Evolutionary conservation across 2,113 vertebrate genomes (phyloP).

Genomic region (Diadophis punctatus): DNA sequence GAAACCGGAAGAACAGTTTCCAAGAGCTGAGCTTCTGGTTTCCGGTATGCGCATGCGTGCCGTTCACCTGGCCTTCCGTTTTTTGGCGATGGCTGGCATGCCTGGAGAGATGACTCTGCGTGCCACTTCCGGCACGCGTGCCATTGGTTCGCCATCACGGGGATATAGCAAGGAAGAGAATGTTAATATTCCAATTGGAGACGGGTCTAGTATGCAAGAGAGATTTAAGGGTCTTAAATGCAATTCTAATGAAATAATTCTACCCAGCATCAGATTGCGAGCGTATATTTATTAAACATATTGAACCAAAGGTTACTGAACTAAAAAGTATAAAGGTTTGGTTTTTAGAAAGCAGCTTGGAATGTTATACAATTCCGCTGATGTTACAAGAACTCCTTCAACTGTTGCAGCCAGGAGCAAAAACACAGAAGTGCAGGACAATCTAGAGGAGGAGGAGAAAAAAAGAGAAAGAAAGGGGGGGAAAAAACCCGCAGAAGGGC

Average conservation of each 20-base stretch:
- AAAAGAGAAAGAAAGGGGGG: neutral
- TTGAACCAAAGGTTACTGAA: neutral
- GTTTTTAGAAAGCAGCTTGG: neutral
- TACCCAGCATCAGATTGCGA: neutral
- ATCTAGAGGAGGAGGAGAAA: too few species aligned
- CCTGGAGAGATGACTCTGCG: too few species aligned
- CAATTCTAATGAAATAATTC: neutral
- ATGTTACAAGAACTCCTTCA: neutral
- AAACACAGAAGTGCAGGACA: neutral
- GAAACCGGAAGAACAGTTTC: too few species aligned
- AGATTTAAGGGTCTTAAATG: neutral
- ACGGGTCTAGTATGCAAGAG: too few species aligned
- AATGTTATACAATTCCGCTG: neutral
- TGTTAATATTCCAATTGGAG: neutral
- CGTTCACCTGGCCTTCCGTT: too few species aligned
- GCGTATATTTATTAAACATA: neutral
- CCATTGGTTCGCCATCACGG: too few species aligned
- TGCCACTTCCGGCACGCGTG: too few species aligned
- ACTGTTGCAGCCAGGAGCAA: neutral
- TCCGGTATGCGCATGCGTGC: too few species aligned
- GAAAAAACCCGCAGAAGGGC: neutral
- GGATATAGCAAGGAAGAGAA: neutral
- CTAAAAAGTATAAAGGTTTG: neutral
- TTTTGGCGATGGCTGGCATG: too few species aligned
- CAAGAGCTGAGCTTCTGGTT: too few species aligned